Evolutionary conservation across 1,140 invertebrate species (phyloP), one percentile per base, ranked within the genome.

Genomic region (Solenopsis fugax): DNA sequence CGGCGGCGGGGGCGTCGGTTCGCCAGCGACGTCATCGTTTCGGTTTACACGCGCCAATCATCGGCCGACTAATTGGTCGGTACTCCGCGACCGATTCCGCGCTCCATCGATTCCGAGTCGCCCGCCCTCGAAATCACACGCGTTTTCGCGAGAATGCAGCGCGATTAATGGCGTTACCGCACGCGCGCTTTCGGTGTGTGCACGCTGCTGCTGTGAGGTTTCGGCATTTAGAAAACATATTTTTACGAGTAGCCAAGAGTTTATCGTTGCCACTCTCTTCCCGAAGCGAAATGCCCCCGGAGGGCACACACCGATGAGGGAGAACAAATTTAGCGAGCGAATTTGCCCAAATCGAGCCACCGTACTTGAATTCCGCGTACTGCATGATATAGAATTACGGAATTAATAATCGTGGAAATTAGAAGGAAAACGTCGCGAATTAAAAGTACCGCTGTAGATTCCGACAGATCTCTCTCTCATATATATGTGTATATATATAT

Each of bases 41-140:
- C 92, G 93, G 93, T 94, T 94, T 94, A 94, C 93, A 94, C 92
- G 92, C 92, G 93, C 92, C 94, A 95, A 95, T 94, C 93, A 93
- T 95, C 93, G 92, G 89, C 89, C 89, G 87, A 92, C 93, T 94
- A 94, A 95, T 94, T 94, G 93, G 92, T 94, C 92, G 90, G 90
- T 91, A 92, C 91, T 94, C 93, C 92, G 90, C 91, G 92, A 92
- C 91, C 92, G 92, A 94, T 93, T 94, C 91, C 91, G 89, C 93
- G 93, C 93, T 93, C 92, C 93, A 93, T 93, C 93, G 93, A 93
- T 93, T 93, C 88, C 78, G 86, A 88, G 85, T 52, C 64, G 80
- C 69, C 52, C 65, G 75, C 71, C 71, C 67, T 75, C 88, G 78
- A 87, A 93, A 93, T 93, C 92, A 92, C 90, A 89, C 91, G 88